Conservation (phyloP, 1,140 invertebrate genomes). For the Neotoxoptera formosana region DNA sequence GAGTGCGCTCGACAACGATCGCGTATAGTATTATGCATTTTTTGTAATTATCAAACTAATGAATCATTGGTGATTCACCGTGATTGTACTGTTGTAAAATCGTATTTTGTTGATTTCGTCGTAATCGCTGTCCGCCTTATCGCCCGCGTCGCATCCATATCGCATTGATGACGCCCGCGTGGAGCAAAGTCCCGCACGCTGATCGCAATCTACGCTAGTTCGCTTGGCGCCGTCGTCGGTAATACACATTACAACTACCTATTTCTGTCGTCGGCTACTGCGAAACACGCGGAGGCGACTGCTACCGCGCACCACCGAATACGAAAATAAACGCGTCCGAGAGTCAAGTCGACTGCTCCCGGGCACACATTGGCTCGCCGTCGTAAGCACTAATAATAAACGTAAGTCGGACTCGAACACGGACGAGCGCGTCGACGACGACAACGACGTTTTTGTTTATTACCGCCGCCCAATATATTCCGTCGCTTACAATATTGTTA, state of each 20-base stretch:
- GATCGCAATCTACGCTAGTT: neutral
- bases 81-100: neutral
- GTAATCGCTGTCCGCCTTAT: neutral
- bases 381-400: constrained; percentile 17
- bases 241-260: neutral
- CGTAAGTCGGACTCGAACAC: neutral
- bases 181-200: neutral
- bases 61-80: neutral
- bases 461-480: neutral
- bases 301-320: neutral
- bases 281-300: neutral
- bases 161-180: no score
- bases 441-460: neutral
- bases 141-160: neutral
- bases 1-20: no score
- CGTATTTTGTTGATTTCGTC: neutral
- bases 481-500: neutral
- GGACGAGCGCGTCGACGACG: neutral
- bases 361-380: neutral
- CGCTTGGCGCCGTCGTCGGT: neutral
- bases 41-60: neutral
- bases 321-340: neutral
- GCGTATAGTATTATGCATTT: neutral
- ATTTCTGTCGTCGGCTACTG: neutral
- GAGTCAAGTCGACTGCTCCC: neutral